Evolutionary conservation across 2,888 invertebrate species (phyloP).

Genomic region (Epistrophe grossulariae): DNA sequence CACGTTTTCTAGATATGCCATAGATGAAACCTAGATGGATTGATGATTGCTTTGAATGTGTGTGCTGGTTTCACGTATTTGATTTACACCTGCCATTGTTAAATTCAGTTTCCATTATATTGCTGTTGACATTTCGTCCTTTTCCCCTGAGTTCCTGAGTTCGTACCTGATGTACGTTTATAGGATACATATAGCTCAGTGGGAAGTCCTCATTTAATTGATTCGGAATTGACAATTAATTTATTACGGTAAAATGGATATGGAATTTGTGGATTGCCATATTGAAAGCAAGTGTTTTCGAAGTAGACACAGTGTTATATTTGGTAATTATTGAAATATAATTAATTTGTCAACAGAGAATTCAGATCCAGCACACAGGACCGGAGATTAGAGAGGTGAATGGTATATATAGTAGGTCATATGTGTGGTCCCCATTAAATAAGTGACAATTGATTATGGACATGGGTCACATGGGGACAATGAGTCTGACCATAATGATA

Average conservation of each 20-base stretch:
- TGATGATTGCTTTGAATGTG: constrained; percentile 42
- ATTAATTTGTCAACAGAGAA: constrained; percentile 58
- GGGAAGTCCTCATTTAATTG: constrained; percentile 60
- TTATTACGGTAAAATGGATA: constrained; percentile 63
- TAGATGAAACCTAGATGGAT: constrained; percentile 21
- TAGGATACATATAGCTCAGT: constrained; percentile 1
- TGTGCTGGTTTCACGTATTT: constrained; percentile 47
- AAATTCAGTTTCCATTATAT: constrained; percentile 72
- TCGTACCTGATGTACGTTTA: background rate
- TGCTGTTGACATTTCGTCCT: constrained; percentile 48
- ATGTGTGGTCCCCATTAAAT: constrained; percentile 16
- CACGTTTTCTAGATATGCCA: constrained; percentile 28
- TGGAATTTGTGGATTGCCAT: constrained; percentile 58
- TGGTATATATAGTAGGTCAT: background rate
- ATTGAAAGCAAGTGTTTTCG: constrained; percentile 54
- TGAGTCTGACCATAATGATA: constrained; percentile 54
- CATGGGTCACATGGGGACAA: constrained; percentile 47
- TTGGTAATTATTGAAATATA: constrained; percentile 55
- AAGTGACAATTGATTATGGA: constrained; percentile 44
- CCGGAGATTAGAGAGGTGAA: constrained; percentile 5
- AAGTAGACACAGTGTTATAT: constrained; percentile 50
- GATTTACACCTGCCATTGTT: constrained; percentile 69
- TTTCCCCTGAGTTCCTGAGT: background rate
- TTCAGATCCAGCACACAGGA: background rate
- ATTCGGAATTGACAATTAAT: constrained; percentile 71